Evolutionary conservation across 1,140 invertebrate species (phyloP).

Genomic region (Wasmannia auropunctata): DNA sequence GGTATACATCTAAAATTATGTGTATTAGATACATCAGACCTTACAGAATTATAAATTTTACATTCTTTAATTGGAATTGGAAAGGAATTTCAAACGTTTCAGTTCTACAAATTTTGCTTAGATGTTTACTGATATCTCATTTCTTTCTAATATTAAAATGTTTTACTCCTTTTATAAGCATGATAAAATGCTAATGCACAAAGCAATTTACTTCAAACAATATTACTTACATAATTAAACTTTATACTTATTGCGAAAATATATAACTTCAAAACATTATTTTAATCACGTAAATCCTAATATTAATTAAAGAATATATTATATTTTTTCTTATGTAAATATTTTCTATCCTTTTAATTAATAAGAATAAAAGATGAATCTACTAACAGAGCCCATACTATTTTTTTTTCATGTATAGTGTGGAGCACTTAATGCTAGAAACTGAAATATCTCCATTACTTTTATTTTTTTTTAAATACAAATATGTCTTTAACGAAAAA

Average conservation of each 20-base stretch:
- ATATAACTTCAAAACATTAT: neutral
- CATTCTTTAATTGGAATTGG: neutral
- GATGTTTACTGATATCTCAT: neutral
- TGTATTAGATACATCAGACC: neutral
- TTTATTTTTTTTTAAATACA: too few relatives aligned
- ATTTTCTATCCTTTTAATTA: neutral
- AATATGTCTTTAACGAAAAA: too few relatives aligned
- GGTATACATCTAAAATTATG: neutral
- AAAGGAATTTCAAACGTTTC: neutral
- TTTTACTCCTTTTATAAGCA: neutral
- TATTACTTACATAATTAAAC: neutral
- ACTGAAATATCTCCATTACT: too few relatives aligned
- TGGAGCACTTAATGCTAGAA: too few relatives aligned
- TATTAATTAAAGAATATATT: neutral
- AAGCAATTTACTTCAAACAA: too few relatives aligned
- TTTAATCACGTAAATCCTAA: neutral
- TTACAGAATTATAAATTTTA: neutral
- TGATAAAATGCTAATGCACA: too few relatives aligned
- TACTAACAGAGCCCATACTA: neutral
- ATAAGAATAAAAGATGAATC: neutral
- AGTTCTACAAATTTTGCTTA: neutral
- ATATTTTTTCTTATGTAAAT: neutral
- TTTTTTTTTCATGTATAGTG: too few relatives aligned
- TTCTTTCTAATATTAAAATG: neutral
- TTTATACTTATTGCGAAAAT: neutral